These are phyloP conservation scores for Ramazzottius varieornatus DNA, from an alignment of 2,888 invertebrate species.

Conservation along the genomic window DNA sequence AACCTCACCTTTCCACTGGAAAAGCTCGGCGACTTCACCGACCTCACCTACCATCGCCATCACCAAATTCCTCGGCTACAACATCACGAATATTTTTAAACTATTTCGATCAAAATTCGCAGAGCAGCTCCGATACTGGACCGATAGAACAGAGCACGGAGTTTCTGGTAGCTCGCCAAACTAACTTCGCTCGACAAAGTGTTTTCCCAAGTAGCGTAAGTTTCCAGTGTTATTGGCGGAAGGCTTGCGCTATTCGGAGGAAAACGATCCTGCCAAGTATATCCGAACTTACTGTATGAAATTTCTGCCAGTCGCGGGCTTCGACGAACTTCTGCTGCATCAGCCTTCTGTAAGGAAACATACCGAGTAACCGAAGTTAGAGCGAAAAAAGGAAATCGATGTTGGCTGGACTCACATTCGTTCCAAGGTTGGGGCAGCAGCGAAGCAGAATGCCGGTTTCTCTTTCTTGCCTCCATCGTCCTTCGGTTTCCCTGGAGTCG, in stretches of 20 bases:
- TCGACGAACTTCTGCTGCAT: slow-evolving; percentile 16
- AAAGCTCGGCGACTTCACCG: slow-evolving; percentile 25
- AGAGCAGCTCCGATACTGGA: slow-evolving; percentile 9
- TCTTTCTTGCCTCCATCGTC: background rate
- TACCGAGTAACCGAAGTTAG: background rate
- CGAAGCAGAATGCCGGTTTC: background rate
- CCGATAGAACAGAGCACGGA: background rate
- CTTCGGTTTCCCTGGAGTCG: background rate
- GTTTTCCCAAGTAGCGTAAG: no score
- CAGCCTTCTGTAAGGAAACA: slow-evolving; percentile 9
- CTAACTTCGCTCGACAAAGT: no score
- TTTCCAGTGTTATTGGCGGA: no score
- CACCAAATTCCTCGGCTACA: slow-evolving; percentile 14
- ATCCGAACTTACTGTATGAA: slow-evolving; percentile 18
- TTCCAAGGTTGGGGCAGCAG: background rate
- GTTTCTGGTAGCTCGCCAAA: no score
- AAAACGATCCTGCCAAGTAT: no score
- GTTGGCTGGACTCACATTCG: background rate
- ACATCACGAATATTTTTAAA: background rate
- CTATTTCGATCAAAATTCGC: slow-evolving; percentile 13
- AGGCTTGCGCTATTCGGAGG: no score
- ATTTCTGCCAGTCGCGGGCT: slow-evolving; percentile 25
- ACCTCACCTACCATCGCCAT: slow-evolving; percentile 25
- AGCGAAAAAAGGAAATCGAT: background rate
- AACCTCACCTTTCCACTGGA: slow-evolving; percentile 23